Evolutionary conservation across 2,113 vertebrate species (phyloP).

Genomic region (Ctenodactylus gundi): DNA sequence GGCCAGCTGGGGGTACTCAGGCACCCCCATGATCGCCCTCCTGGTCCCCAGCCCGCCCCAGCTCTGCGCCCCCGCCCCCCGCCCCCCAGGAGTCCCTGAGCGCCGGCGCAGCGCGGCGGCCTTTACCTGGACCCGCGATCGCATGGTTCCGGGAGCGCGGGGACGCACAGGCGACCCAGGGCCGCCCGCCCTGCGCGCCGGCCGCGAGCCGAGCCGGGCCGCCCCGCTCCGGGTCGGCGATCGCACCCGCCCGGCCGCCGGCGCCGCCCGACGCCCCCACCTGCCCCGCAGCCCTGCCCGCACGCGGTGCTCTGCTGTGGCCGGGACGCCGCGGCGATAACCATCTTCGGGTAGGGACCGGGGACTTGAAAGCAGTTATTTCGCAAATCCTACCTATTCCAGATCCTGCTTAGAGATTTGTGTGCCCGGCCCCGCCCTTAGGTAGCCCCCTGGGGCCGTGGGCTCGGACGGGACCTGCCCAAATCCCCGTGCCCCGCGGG

Average conservation of each 20-base stretch:
- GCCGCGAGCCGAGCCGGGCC: too few relatives aligned
- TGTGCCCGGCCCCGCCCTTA: neutral
- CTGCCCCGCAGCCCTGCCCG: too few relatives aligned
- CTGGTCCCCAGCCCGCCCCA: too few relatives aligned
- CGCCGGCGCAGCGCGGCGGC: too few relatives aligned
- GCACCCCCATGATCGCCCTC: neutral
- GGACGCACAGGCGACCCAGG: too few relatives aligned
- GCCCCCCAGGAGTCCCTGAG: neutral
- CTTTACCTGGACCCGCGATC: neutral
- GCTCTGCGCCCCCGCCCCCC: neutral
- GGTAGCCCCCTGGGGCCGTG: neutral
- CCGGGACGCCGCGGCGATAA: neutral
- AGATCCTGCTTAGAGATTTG: neutral
- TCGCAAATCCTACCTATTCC: neutral
- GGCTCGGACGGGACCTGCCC: neutral
- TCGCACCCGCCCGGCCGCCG: too few relatives aligned
- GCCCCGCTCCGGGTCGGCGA: too few relatives aligned
- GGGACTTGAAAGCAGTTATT: neutral
- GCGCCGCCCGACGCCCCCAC: too few relatives aligned
- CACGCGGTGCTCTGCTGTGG: neutral
- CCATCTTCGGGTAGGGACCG: neutral
- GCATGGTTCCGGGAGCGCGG: neutral
- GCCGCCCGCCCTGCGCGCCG: neutral
- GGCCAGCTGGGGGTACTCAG: neutral
- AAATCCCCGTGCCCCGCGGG: rapidly evolving